Base-by-base conservation (phyloP, 2,888 invertebrate genomes). In the Camponotus fellah region DNA sequence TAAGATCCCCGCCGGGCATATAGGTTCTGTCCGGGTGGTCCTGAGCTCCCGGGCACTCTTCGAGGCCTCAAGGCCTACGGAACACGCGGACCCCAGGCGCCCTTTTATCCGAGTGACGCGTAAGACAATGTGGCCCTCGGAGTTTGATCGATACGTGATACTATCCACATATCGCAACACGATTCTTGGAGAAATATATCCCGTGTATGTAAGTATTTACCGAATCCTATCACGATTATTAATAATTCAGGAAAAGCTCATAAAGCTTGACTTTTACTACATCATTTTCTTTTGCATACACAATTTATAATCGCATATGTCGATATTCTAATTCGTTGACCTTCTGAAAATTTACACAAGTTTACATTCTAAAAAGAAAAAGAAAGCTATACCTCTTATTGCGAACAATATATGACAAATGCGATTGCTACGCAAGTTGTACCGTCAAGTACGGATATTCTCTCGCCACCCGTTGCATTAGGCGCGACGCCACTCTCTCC, bases 71-170 rank as follows among this genome's bases (percentile, higher is more conserved):
- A 83, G 86, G 87, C 80, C 72, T 84, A 58, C 26, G 69, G 66
- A 88, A 83, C 89, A 85, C 84, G 77, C 84, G 79, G 88, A 76
- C 83, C n/a, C 49, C 87, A 84, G 81, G 86, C 87, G 85, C 84
- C 89, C 91, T 91, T 93, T 92, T 94, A 93, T 94, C 91, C 91
- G 92, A 87, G 91, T 91, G 90, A 92, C 91, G 87, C 92, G 91
- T 92, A 92, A 94, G 93, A 94, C 94, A 94, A 94, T 94, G 92
- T 89, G 88, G 88, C 90, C 87, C 91, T 91, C 89, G 90, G 91
- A 92, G 88, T 93, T 91, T 94, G 94, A 94, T 94, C 94, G 93
- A 94, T 94, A 94, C 92, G 92, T 92, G 93, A 94, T 94, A 93
- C 91, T 92, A 93, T 92, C 92, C 91, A 84, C 88, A 91, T 92